phyloP scores from a whole-genome alignment of 1,140 invertebrate species.

The Pseudomyrmex gracilis region DNA sequence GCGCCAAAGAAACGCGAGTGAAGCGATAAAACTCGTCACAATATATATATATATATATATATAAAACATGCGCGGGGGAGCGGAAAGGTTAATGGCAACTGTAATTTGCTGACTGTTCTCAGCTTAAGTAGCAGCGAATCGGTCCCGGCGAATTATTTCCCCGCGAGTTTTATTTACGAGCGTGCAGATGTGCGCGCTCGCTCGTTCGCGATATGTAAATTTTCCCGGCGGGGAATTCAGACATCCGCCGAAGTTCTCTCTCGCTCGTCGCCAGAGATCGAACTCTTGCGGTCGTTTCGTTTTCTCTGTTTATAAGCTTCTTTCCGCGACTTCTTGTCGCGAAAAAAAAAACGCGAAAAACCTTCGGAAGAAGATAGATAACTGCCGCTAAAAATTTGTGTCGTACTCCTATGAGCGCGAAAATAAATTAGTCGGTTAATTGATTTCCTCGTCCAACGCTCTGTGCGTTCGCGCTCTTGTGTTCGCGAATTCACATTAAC shows the following conservation, averaged over 20 bases:
- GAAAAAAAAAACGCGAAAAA: not conserved
- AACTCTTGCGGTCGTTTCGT: not conserved
- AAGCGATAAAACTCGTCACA: conserved; percentile 50
- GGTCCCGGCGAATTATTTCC: conserved; percentile 19
- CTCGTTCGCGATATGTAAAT: conserved; percentile 47
- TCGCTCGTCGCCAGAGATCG: not conserved
- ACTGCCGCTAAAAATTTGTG: no score
- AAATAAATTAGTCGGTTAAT: no score
- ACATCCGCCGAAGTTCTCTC: not conserved
- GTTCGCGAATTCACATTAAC: no score
- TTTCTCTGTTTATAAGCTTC: conserved; percentile 8
- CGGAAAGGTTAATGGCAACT: conserved; percentile 48
- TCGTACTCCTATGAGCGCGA: no score
- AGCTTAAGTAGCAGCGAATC: conserved; percentile 44
- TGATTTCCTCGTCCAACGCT: no score
- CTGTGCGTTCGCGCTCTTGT: no score
- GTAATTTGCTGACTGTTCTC: conserved; percentile 55
- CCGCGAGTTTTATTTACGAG: conserved; percentile 47
- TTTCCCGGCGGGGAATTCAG: not conserved
- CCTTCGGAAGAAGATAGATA: no score
- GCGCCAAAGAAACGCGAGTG: conserved; percentile 43
- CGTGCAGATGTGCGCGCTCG: not conserved
- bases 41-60: no score
- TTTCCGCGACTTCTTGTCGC: not conserved
- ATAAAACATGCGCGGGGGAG: not conserved